These are phyloP conservation scores for Zaprionus vittiger DNA, from an alignment of 1,140 invertebrate genomes.

Conservation along the genomic window DNA sequence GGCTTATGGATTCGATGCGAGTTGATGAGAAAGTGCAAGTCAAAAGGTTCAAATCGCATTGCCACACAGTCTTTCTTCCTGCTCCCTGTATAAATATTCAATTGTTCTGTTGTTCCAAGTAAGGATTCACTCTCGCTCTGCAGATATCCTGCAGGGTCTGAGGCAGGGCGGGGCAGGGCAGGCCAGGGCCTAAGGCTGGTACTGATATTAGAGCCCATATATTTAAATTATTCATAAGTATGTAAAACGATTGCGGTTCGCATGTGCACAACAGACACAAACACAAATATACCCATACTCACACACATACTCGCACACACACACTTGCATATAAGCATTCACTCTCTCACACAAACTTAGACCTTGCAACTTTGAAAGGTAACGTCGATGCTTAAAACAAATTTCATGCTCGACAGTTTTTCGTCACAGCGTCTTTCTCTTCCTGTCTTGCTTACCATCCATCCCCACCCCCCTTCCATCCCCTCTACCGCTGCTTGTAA, in stretches of 20 bases:
- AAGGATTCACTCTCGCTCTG: neutral
- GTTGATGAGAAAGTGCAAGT: conserved; percentile 4
- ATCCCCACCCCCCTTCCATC: too few species aligned
- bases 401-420: conserved; percentile 57
- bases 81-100: conserved; percentile 43
- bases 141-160: too few species aligned
- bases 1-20: conserved; percentile 6
- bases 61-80: neutral
- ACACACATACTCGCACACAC: neutral
- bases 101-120: conserved; percentile 30
- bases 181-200: neutral
- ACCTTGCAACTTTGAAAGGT: conserved; percentile 30
- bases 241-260: conserved; percentile 57
- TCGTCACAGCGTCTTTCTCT: conserved; percentile 12
- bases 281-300: neutral
- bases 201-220: conserved; percentile 10
- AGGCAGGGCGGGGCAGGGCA: neutral
- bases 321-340: neutral
- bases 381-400: conserved; percentile 39
- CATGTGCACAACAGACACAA: conserved; percentile 33
- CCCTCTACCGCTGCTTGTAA: neutral
- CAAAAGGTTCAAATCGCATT: neutral
- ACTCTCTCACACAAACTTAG: conserved; percentile 7
- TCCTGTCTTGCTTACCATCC: neutral
- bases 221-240: conserved; percentile 63